Conservation (phyloP, 2,888 invertebrate genomes). For the Lomographa bimaculata region DNA sequence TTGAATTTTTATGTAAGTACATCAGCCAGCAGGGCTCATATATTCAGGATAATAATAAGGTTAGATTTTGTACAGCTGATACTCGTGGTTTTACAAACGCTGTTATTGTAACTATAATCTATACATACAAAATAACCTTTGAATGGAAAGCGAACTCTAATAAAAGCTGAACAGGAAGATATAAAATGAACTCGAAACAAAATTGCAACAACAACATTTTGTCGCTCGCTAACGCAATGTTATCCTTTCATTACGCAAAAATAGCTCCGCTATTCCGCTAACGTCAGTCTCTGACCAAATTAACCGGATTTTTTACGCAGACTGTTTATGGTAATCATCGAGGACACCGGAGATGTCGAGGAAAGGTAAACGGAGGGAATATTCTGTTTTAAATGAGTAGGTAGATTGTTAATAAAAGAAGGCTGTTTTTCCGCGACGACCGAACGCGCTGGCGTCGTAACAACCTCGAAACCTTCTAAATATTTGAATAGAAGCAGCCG, state of each 20-base stretch:
- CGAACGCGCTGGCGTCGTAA: constrained; percentile 1
- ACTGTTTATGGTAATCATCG: constrained; percentile 27
- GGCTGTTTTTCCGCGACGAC: constrained; percentile 11
- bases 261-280: constrained; percentile 33
- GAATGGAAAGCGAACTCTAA: no score
- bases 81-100: no score
- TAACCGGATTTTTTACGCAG: constrained; percentile 27
- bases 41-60: no score
- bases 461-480: constrained; percentile 9
- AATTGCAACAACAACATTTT: no score
- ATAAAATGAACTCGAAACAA: no score
- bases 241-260: constrained; percentile 43
- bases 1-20: no score
- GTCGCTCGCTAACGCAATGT: constrained; percentile 20
- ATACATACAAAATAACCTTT: no score
- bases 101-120: no score
- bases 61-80: no score
- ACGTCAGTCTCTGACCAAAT: constrained; percentile 23
- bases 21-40: no score
- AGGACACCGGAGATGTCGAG: constrained; percentile 22
- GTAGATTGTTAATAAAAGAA: constrained; percentile 18
- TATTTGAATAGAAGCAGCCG: constrained; percentile 13
- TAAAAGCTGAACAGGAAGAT: no score
- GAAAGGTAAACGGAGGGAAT: constrained; percentile 22
- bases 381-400: constrained; percentile 26